Conservation (phyloP, 2,113 vertebrate species). For the Sitta europaea region DNA sequence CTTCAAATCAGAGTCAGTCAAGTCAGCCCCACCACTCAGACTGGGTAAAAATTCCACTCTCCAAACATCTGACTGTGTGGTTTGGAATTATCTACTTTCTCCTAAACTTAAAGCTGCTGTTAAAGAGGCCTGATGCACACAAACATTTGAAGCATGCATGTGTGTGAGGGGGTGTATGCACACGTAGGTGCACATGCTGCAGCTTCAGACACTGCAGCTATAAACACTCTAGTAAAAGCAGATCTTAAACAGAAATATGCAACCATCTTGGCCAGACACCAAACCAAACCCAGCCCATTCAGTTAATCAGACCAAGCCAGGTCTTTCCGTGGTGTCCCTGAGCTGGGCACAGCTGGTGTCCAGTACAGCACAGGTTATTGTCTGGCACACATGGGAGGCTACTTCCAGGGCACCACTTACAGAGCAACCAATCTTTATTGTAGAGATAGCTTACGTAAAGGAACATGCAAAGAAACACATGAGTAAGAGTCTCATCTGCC, state of each 20-base stretch:
- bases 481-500: slow-evolving; percentile 45
- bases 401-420: not conserved
- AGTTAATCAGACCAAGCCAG: not conserved
- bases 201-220: not conserved
- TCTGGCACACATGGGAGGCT: not conserved
- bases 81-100: not conserved
- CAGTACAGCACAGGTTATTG: not conserved
- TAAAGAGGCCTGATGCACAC: not conserved
- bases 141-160: not conserved
- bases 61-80: not conserved
- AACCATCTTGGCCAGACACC: not conserved
- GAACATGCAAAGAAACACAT: slow-evolving; percentile 54
- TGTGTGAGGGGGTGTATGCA: not conserved
- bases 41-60: not conserved
- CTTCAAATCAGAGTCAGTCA: not conserved
- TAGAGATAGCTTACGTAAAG: slow-evolving; percentile 10
- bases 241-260: not conserved
- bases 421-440: slow-evolving; percentile 49
- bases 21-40: not conserved
- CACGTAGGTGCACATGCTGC: rapidly evolving
- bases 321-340: not conserved
- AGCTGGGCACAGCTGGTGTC: not conserved
- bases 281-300: not conserved
- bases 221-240: not conserved
- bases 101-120: not conserved